A percentile compares a stretch with the other conserved stretches of the same genome.
phyloP scores from a whole-genome alignment of 2,797 vertebrate species.

The Notolepis coatsorum region DNA sequence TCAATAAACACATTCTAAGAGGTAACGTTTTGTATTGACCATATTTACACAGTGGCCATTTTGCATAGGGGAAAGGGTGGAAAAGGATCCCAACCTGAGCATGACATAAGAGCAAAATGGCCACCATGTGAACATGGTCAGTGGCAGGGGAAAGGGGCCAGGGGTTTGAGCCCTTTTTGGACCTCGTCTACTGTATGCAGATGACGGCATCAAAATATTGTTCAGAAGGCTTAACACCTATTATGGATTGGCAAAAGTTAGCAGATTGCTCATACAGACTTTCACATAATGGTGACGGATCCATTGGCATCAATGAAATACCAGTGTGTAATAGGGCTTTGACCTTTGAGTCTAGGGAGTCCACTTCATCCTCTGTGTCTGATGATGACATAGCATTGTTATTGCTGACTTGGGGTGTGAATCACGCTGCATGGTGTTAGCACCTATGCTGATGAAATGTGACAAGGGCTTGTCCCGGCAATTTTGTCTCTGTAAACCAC shows the following conservation, averaged over 20 bases:
- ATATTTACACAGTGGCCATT: no score
- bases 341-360: constrained; percentile 34
- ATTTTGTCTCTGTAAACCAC: constrained; percentile 14
- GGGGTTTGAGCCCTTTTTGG: no score
- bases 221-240: background rate
- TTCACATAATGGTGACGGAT: constrained; percentile 56
- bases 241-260: constrained; percentile 29
- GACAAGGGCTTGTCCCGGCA: constrained; percentile 43
- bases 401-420: constrained; percentile 41
- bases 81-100: no score
- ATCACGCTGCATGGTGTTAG: constrained; percentile 41
- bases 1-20: no score
- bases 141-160: no score
- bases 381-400: constrained; percentile 45
- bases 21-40: no score
- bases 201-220: no score
- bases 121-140: no score
- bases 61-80: no score
- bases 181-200: no score
- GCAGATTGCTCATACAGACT: constrained; percentile 43
- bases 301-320: constrained; percentile 42
- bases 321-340: constrained; percentile 36
- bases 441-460: constrained; percentile 38
- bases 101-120: no score
- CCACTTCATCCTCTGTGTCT: constrained; percentile 44